phyloP scores from a whole-genome alignment of 1,140 invertebrate species.

The Eriocheir sinensis region DNA sequence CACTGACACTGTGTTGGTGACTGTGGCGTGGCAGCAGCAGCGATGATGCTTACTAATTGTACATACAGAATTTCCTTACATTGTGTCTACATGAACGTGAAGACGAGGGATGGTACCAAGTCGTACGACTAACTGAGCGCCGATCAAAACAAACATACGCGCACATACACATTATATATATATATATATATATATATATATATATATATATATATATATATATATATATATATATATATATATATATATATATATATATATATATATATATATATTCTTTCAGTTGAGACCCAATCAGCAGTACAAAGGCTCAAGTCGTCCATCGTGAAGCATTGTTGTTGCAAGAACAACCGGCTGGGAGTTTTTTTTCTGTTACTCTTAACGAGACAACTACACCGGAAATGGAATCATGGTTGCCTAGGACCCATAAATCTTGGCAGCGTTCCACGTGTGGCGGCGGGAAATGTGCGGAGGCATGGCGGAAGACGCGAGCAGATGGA shows the following conservation, averaged over 20 bases:
- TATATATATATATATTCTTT: not conserved
- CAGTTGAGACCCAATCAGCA: too few species aligned
- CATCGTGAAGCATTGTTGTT: not conserved
- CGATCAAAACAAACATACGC: too few species aligned
- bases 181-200: constrained; percentile 26
- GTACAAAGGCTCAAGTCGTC: not conserved
- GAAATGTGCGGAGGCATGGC: not conserved
- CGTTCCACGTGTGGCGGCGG: not conserved
- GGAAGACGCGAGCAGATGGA: not conserved
- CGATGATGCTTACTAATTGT: too few species aligned
- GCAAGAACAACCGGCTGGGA: not conserved
- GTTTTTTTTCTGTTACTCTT: not conserved
- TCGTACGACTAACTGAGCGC: too few species aligned
- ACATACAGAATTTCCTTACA: too few species aligned
- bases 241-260: not conserved
- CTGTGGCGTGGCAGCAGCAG: too few species aligned
- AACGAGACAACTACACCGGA: not conserved
- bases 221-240: not conserved
- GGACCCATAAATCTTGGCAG: not conserved
- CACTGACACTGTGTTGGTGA: too few species aligned
- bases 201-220: constrained; percentile 31
- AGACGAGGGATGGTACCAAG: too few species aligned
- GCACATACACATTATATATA: too few species aligned
- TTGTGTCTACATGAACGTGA: too few species aligned
- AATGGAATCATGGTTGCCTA: not conserved